These are phyloP conservation scores for Temnopleurus reevesii DNA, from an alignment of 53 echinoderm and acorn worm genomes.

Conservation along the genomic window DNA sequence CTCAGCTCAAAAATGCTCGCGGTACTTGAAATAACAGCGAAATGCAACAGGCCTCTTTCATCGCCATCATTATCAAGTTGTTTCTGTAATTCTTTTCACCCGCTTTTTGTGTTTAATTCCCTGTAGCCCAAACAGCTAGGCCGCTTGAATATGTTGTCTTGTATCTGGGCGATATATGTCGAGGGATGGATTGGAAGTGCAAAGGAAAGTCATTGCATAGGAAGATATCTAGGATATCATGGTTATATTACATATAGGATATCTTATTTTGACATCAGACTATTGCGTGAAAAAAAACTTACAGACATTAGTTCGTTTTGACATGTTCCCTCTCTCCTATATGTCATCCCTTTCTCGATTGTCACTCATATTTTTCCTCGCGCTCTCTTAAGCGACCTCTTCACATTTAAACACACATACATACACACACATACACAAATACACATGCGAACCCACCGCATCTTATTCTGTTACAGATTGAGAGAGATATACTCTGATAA, in stretches of 20 bases:
- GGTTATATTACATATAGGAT: no score
- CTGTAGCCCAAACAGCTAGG: slow-evolving; percentile 14
- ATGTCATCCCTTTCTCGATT: no score
- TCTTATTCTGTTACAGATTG: no score
- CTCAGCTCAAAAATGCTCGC: slow-evolving; percentile 5
- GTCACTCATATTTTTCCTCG: no score
- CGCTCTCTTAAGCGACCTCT: no score
- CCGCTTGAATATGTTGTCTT: not conserved
- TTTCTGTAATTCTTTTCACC: slow-evolving; percentile 41
- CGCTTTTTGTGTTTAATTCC: not conserved
- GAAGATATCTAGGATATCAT: not conserved
- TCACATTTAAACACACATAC: no score
- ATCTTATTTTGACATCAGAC: not conserved
- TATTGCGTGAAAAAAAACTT: not conserved
- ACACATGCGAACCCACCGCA: no score
- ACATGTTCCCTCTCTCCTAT: no score
- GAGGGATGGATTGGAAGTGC: slow-evolving; percentile 1
- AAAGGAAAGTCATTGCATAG: not conserved
- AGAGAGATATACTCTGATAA: no score
- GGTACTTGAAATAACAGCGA: not conserved
- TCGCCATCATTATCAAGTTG: slow-evolving; percentile 40
- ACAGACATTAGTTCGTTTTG: not conserved
- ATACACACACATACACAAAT: no score
- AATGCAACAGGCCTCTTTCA: slow-evolving; percentile 34
- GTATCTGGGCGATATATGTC: not conserved